Percentiles rank a stretch among this genome's conserved stretches.
These are phyloP conservation scores for Fulmarus glacialis DNA, from an alignment of 2,113 vertebrate species.

Conservation along the genomic window DNA sequence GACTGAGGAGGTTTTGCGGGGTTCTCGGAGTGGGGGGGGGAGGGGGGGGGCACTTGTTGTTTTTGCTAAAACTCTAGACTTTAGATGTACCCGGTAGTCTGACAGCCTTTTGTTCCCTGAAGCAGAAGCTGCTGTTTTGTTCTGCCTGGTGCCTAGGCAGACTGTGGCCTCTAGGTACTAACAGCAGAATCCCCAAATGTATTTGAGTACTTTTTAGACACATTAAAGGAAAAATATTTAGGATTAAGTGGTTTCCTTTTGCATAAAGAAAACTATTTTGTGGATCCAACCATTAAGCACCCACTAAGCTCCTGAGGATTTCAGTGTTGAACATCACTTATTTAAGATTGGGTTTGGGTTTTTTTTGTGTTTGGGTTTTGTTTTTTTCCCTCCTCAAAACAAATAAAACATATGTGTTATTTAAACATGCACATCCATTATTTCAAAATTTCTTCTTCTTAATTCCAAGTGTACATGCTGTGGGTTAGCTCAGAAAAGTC, in stretches of 20 bases:
- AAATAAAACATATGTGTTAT: background rate
- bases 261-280: background rate
- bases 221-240: background rate
- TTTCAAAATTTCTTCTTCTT: background rate
- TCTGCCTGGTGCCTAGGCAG: background rate
- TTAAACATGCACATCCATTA: background rate
- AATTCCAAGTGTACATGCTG: background rate
- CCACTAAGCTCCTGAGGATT: background rate
- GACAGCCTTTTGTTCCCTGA: background rate
- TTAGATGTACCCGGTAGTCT: background rate
- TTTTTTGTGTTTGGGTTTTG: background rate
- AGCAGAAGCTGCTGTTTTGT: background rate
- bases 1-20: background rate
- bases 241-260: background rate
- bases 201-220: background rate
- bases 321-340: background rate
- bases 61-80: background rate
- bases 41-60: background rate
- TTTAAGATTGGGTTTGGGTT: background rate
- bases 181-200: background rate
- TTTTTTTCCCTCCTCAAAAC: background rate
- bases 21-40: accelerated
- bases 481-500: background rate
- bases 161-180: background rate
- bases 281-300: background rate